These are phyloP conservation scores for Probaryconus sp. DNA, from an alignment of 1,140 invertebrate species.

Conservation along the genomic window DNA sequence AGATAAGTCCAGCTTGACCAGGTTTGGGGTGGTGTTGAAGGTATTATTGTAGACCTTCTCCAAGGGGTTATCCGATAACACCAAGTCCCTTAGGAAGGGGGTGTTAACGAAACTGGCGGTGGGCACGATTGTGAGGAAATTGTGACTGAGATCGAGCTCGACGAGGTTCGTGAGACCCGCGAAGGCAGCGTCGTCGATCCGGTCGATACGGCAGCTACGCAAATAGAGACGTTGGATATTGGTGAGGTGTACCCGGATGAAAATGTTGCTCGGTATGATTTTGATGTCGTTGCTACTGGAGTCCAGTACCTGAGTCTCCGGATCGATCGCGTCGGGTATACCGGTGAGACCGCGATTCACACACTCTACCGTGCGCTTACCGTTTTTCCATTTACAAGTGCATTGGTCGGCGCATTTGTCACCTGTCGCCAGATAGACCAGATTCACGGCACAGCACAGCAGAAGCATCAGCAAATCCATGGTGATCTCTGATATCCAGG, in stretches of 20 bases:
- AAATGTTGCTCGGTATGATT: constrained; percentile 88
- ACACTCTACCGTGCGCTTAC: constrained; percentile 94
- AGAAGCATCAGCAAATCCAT: constrained; percentile 59
- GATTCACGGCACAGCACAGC: constrained; percentile 43
- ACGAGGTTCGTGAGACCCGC: constrained; percentile 91
- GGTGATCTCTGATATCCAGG: constrained; percentile 34
- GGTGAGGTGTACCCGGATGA: constrained; percentile 86
- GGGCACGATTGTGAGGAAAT: constrained; percentile 87
- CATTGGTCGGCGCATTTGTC: constrained; percentile 86
- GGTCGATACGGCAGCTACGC: constrained; percentile 87
- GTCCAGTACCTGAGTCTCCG: constrained; percentile 93
- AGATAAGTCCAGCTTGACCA: constrained; percentile 91
- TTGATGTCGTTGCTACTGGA: constrained; percentile 91
- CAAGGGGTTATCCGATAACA: constrained; percentile 88
- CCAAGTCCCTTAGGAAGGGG: constrained; percentile 88
- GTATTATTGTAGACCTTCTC: constrained; percentile 86
- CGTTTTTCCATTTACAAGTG: constrained; percentile 94
- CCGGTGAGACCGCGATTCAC: constrained; percentile 87
- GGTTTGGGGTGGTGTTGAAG: constrained; percentile 85
- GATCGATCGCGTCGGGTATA: constrained; percentile 89
- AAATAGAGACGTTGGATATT: constrained; percentile 93
- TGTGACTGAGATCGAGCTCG: constrained; percentile 91
- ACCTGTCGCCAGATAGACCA: constrained; percentile 60
- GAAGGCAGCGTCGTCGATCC: constrained; percentile 90
- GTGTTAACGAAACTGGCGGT: constrained; percentile 87